Evolutionary conservation across 2,797 vertebrate genomes (phyloP), one percentile per base, ranked within the genome.

Genomic region (Podarcis lilfordi): DNA sequence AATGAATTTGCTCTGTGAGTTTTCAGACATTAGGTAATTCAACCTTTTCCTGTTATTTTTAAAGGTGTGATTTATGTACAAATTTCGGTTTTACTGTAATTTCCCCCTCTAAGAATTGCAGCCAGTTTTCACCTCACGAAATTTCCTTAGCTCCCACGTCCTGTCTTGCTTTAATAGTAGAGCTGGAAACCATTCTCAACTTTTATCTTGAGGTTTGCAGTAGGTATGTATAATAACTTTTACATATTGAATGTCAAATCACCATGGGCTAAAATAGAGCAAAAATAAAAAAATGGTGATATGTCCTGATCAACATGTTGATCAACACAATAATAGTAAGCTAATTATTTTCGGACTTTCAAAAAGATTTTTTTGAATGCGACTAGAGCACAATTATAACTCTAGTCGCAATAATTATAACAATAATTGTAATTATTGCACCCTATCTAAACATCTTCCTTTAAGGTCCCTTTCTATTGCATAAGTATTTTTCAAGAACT

Each of bases 1-100:
- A 93, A 92, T 94, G 27, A 90, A 81, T 91, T 88, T 91, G 78
- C 78, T 90, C 80, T 92, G 69, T 92, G 87, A 87, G 81, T 93
- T 93, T 93, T 95, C 92, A 94, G 93, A 95, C 91, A 87, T 94
- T 92, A 94, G 90, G 91, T 94, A 95, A 95, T 92, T 83, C 37
- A 91, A 82, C 80, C 3, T 88, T 94, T 95, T 94, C 90, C 91
- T 94, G 89, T 92, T 93, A 91, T 87, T 86, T 91, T 13, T 88
- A 72, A 88, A 88, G 80, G 43, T 86, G n/a, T 91, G 94, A 91
- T 92, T 93, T 92, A 89, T 64, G 90, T 21, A 9, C 25, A 91
- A 91, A 4, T 1, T 84, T 89, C 89, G 21, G 76, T 91, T 94
- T 93, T 91, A 85, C 85, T 75, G 66, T 85, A 92, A 88, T 88